Evolutionary conservation across 1,140 invertebrate genomes (phyloP).

Genomic region (Cepaea nemoralis): DNA sequence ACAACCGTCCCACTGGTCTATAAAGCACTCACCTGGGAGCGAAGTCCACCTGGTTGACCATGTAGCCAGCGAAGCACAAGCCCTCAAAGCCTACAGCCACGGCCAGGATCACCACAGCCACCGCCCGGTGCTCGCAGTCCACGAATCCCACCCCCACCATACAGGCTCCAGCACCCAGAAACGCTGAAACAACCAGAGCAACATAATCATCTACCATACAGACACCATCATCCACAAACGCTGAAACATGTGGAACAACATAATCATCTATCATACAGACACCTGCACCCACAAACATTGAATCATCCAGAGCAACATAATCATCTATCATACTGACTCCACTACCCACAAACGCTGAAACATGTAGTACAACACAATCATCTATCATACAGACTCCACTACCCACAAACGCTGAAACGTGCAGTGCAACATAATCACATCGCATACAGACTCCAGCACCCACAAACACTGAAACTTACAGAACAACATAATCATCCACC

Average conservation of each 20-base stretch:
- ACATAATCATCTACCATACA: no score
- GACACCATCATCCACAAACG: no score
- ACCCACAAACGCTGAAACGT: slow-evolving; percentile 51
- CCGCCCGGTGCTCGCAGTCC: slow-evolving; percentile 50
- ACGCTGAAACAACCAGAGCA: slow-evolving; percentile 40
- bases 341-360: no score
- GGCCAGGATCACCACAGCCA: slow-evolving; percentile 58
- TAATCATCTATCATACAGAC: slow-evolving; percentile 52
- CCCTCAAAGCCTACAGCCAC: slow-evolving; percentile 60
- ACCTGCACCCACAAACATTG: slow-evolving; percentile 54
- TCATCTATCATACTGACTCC: no score
- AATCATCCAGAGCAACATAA: background rate
- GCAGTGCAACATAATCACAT: no score
- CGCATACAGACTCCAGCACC: no score
- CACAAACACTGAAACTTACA: no score
- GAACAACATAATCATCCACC: no score
- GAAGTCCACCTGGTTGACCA: slow-evolving; percentile 88
- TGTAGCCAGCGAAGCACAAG: slow-evolving; percentile 76
- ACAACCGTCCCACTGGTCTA: background rate
- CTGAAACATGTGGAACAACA: no score
- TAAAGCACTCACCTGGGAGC: slow-evolving; percentile 81
- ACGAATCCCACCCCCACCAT: slow-evolving; percentile 54
- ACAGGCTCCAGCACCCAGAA: slow-evolving; percentile 52
- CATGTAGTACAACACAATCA: no score
- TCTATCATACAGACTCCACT: slow-evolving; percentile 51